These are phyloP conservation scores for Heliothis peltigera DNA, from an alignment of 2,888 invertebrate species.

Conservation along the genomic window DNA sequence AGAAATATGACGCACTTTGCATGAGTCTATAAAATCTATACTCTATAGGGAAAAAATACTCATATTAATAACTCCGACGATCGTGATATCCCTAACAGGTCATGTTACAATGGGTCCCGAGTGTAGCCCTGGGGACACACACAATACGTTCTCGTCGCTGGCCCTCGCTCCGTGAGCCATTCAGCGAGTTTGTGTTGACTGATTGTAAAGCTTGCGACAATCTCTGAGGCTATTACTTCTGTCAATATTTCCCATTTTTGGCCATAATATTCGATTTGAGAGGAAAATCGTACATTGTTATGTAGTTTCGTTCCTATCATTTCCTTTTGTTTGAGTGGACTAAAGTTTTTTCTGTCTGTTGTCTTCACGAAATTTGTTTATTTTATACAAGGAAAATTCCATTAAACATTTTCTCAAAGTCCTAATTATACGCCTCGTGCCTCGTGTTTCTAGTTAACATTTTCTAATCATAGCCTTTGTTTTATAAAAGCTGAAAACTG, in stretches of 20 bases:
- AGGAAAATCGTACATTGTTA: slow-evolving; percentile 2
- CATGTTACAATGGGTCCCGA: slow-evolving; percentile 47
- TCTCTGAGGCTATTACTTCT: slow-evolving; percentile 22
- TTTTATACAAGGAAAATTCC: neutral
- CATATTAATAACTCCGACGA: too few species aligned
- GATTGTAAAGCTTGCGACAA: slow-evolving; percentile 46
- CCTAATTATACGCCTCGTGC: neutral
- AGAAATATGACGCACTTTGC: slow-evolving; percentile 29
- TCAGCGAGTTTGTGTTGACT: slow-evolving; percentile 53
- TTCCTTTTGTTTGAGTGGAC: too few species aligned
- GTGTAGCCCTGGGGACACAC: slow-evolving; percentile 52
- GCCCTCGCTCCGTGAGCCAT: slow-evolving; percentile 30
- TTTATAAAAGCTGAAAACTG: neutral
- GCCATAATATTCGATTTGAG: slow-evolving; percentile 7
- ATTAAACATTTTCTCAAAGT: neutral
- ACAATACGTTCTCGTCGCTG: slow-evolving; percentile 51
- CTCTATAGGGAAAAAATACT: slow-evolving; percentile 24
- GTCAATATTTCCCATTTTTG: slow-evolving; percentile 33
- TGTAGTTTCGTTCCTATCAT: neutral
- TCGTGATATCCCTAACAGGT: slow-evolving; percentile 40
- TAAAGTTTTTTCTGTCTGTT: too few species aligned
- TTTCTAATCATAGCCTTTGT: neutral
- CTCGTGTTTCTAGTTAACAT: neutral
- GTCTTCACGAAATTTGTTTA: neutral
- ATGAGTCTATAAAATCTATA: slow-evolving; percentile 26